Base-by-base conservation (phyloP, 1,140 invertebrate species). In the Drosophila navojoa region DNA sequence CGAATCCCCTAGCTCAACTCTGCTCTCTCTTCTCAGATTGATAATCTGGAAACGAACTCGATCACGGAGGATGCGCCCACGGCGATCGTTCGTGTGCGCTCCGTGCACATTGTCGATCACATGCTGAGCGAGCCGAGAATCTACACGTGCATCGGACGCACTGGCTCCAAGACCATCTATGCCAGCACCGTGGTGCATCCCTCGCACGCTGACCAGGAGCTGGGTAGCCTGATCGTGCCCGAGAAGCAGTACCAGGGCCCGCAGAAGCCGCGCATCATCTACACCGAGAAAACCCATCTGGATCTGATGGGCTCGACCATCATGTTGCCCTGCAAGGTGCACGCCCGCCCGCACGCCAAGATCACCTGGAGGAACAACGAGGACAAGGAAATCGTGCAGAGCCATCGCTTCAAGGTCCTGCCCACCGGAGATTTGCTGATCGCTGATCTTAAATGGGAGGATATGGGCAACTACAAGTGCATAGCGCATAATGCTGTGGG, bases 381-480 rank as follows among this genome's bases (percentile, higher is more conserved):
- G n/a, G 93, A 93, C 11, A 92, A 93, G 53, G 71, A 93, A 6
- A 93, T 95, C 3, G 91, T 79, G 15, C 76, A 76, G 80, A 55
- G 91, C 87, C 44, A 93, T 91, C 54, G 93, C 93, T 90, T 80
- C 91, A 93, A 94, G 91, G 92, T 95, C 60, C 92, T 96, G 59
- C 92, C 93, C 13, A 95, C 94, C 78, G 97, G 97, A 1, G 95
- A 96, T 79, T 92, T 98, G 4, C 77, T 96, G 3, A 96, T 98
- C 64, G 92, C 92, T 6, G 93, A 94, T 29, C 90, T 97, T 13
- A 93, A 92, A 15, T 98, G 96, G 96, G 92, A 93, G 11, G 96
- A 97, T 85, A 97, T 97, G 96, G 97, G 96, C 27, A 93, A 92
- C 9, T 98, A 95, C 93, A 95, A 93, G 3, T 98, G 97, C 82